Evolutionary conservation across 2,797 vertebrate genomes (phyloP).

Genomic region (Anomalospiza imberbis): DNA sequence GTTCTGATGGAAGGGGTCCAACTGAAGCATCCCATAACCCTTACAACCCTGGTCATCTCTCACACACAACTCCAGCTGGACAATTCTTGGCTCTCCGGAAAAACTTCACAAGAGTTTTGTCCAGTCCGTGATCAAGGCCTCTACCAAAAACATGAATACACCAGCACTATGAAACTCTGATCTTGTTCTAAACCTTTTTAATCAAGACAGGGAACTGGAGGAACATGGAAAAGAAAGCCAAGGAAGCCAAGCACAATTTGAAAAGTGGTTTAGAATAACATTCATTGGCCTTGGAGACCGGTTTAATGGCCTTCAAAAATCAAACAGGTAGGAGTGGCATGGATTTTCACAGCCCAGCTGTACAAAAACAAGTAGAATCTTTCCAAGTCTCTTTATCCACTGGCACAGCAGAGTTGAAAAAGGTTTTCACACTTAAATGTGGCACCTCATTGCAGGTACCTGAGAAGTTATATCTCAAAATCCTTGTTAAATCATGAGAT

Average conservation of each 20-base stretch:
- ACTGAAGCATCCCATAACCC: neutral
- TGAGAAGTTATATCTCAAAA: neutral
- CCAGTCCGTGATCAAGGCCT: neutral
- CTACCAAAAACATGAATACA: neutral
- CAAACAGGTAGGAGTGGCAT: neutral
- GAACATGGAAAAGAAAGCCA: neutral
- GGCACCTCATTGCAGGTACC: neutral
- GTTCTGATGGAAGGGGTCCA: neutral
- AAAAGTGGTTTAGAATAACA: neutral
- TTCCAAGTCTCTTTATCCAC: neutral
- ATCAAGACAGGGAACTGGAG: neutral
- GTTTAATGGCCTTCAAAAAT: neutral
- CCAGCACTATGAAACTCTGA: neutral
- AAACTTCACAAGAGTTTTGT: neutral
- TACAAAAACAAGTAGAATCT: neutral
- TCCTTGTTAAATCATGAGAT: neutral
- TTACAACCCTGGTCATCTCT: neutral
- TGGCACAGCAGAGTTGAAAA: neutral
- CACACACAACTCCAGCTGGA: accelerated
- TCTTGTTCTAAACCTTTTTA: neutral
- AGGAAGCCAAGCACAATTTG: neutral
- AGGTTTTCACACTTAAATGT: neutral
- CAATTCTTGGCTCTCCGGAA: neutral
- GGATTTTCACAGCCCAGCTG: neutral
- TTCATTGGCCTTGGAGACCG: neutral